Evolutionary conservation across 2,113 vertebrate genomes (phyloP).

Genomic region (Typhlomys cinereus): DNA sequence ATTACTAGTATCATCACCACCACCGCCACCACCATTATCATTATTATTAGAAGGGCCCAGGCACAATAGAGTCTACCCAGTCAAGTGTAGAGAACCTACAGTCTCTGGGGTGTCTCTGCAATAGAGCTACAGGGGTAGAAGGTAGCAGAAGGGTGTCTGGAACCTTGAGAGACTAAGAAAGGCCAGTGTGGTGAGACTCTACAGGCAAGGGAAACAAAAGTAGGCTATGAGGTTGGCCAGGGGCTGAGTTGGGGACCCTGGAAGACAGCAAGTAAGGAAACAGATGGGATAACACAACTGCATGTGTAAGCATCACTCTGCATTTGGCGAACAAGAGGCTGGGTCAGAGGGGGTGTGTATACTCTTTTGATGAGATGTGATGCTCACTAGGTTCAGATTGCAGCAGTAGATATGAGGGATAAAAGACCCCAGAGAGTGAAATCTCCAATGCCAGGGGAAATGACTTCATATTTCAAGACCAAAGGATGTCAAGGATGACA

Average conservation of each 20-base stretch:
- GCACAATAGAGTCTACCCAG: not conserved
- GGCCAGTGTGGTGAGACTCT: not conserved
- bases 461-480: not conserved
- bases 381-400: not conserved
- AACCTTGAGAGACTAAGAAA: not conserved
- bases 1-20: not conserved
- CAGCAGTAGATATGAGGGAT: not conserved
- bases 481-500: not conserved
- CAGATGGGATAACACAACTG: not conserved
- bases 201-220: not conserved
- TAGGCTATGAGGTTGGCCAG: not conserved
- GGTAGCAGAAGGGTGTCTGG: rapidly evolving
- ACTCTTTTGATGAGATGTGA: not conserved
- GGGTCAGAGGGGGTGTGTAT: not conserved
- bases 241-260: too few relatives aligned
- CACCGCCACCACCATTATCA: not conserved
- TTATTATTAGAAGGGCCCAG: not conserved
- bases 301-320: not conserved
- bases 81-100: not conserved
- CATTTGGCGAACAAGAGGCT: not conserved
- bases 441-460: not conserved
- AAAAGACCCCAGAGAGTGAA: not conserved
- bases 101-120: too few relatives aligned
- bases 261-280: not conserved
- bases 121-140: not conserved